Base-by-base conservation (phyloP, 2,888 invertebrate species). In the Pycnomerus fuliginosus region DNA sequence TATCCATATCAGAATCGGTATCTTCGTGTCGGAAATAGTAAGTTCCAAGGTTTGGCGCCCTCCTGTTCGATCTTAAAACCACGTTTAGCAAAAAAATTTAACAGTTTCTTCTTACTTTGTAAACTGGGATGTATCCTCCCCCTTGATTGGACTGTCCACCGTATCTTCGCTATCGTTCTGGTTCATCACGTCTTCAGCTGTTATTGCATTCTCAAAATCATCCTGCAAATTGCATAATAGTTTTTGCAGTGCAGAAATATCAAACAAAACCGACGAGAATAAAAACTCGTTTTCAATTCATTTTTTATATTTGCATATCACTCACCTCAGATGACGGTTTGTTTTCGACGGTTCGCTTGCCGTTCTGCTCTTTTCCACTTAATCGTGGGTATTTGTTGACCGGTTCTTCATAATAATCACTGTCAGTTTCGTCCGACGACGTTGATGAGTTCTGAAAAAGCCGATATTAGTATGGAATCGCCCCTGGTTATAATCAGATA, bases 21-120 rank as follows among this genome's bases (percentile, higher is more conserved):
- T 92, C 91, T 70, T 83, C 80, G 70, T 91, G 91, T 69, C 81
- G 86, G 72, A 89, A 90, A 73, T 91, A 90, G 72, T 87, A 90
- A 48, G 84, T 89, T 55, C 84, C 91, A 68, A 84, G 80, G 69
- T 90, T 90, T 69, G 87, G 87, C 11, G 88, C 87, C 70, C 84
- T 86, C 55, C 87, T 76, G 69, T 86, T 85, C 5, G 88, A 84
- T 58, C 86, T 72, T 45, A 16, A 31, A 28, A 39, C 13, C 11
- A 39, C 10, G 15, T 10, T n/a, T 10, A 27, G 5, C 10, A 8
- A 35, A 16, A 32, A 47, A 12, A 45, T 16, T 44, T 10, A 4
- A 8, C 25, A 5, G 29, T 27, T 24, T n/a, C 3, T 15, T 31
- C 47, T 38, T 49, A 64, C 63, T 59, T 66, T 12, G 67, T 70